A percentile compares a stretch with the other conserved stretches of the same genome.
Evolutionary conservation across 2,113 vertebrate species (phyloP).

Genomic region (Ranitomeya variabilis): DNA sequence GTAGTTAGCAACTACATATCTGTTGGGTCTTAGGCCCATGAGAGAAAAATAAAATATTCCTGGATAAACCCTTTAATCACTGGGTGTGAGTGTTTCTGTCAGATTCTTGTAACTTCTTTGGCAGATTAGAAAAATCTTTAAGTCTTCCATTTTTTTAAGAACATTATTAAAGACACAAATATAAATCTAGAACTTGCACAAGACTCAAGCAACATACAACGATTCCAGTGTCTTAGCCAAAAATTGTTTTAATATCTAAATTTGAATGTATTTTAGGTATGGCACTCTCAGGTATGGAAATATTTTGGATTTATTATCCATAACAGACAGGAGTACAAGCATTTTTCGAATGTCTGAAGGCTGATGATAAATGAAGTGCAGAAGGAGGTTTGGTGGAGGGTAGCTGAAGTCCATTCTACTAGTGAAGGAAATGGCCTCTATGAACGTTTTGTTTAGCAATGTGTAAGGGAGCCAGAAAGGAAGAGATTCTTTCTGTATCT

Average conservation of each 20-base stretch:
- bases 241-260: background rate
- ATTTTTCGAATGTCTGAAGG: background rate
- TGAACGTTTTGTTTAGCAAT: conserved; percentile 69
- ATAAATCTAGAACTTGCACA: too few relatives aligned
- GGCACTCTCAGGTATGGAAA: background rate
- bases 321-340: background rate
- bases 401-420: conserved; percentile 1
- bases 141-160: too few relatives aligned
- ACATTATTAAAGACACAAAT: too few relatives aligned
- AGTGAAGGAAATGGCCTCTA: conserved; percentile 65
- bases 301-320: background rate
- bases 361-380: background rate
- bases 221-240: too few relatives aligned
- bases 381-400: background rate
- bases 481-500: conserved; percentile 72
- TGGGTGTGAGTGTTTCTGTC: too few relatives aligned
- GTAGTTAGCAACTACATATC: too few relatives aligned
- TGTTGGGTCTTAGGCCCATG: too few relatives aligned
- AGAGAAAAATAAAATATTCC: too few relatives aligned
- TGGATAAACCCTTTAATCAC: too few relatives aligned
- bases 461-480: conserved; percentile 72
- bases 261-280: conserved; percentile 40
- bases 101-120: too few relatives aligned
- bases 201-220: too few relatives aligned
- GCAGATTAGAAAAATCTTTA: too few relatives aligned